Conservation (phyloP, 2,888 invertebrate genomes). For the Tenthredo distinguenda region DNA sequence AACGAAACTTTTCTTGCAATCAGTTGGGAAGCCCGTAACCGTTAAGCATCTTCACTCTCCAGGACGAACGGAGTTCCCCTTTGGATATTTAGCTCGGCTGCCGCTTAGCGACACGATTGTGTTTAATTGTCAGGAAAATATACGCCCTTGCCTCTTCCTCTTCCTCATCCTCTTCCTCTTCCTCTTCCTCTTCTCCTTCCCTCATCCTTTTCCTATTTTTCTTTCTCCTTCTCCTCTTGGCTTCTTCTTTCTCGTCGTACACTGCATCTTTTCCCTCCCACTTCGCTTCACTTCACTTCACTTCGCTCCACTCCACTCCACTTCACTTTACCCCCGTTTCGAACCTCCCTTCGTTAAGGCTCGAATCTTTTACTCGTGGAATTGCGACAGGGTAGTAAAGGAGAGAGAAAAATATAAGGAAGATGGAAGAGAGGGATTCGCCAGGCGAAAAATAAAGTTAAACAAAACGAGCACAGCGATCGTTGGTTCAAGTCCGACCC, state of each 20-base stretch:
- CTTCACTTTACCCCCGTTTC: not conserved
- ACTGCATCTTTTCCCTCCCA: slow-evolving; percentile 3
- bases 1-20: slow-evolving; percentile 8
- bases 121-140: slow-evolving; percentile 63
- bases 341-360: slow-evolving; percentile 56
- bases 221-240: slow-evolving; percentile 15
- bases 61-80: not conserved
- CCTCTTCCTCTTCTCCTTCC: slow-evolving; percentile 20
- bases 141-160: slow-evolving; percentile 52
- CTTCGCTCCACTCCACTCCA: not conserved
- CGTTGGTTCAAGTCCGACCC: not conserved
- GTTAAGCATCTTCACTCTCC: slow-evolving; percentile 27
- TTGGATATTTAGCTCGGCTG: slow-evolving; percentile 42
- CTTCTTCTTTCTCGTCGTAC: slow-evolving; percentile 11
- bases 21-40: slow-evolving; percentile 21
- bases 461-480: slow-evolving; percentile 44
- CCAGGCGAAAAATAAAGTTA: slow-evolving; percentile 48
- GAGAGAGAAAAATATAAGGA: not conserved
- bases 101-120: slow-evolving; percentile 58
- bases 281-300: not conserved
- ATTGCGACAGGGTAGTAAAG: not conserved
- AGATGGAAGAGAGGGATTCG: slow-evolving; percentile 10
- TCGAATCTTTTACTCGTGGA: slow-evolving; percentile 44
- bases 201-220: slow-evolving; percentile 10
- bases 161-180: slow-evolving; percentile 1